A percentile compares a stretch with the other conserved stretches of the same genome.
Conservation (phyloP, 2,888 invertebrate species). For the Conomelus anceps region DNA sequence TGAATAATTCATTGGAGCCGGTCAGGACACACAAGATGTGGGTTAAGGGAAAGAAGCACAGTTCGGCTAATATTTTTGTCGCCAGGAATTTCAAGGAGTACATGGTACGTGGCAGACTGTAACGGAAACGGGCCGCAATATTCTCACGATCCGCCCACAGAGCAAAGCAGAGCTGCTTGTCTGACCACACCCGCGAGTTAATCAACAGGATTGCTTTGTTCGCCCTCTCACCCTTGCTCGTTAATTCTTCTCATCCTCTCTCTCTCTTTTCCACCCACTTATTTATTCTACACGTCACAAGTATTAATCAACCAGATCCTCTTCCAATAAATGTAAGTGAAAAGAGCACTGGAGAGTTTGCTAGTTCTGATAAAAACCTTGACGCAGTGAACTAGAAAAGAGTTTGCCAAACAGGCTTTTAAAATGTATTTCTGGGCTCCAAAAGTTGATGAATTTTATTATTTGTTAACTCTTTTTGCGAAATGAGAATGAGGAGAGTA, state of each 20-base stretch:
- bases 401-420: too few relatives aligned
- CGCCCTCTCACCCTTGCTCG: not conserved
- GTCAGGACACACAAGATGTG: not conserved
- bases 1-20: not conserved
- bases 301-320: not conserved
- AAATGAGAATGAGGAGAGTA: too few relatives aligned
- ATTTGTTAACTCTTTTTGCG: too few relatives aligned
- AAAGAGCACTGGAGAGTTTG: too few relatives aligned
- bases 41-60: too few relatives aligned
- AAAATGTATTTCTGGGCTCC: too few relatives aligned
- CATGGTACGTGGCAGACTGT: not conserved
- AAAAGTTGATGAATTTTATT: too few relatives aligned
- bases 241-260: not conserved
- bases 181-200: not conserved
- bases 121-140: not conserved
- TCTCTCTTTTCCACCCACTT: not conserved
- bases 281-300: not conserved
- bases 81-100: not conserved
- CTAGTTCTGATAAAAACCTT: too few relatives aligned
- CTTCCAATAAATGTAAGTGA: not conserved
- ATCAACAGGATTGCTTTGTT: not conserved
- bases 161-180: not conserved
- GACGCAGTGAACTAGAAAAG: too few relatives aligned
- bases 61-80: not conserved
- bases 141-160: not conserved